Evolutionary conservation across 2,797 vertebrate genomes (phyloP), one percentile per base, ranked within the genome.

Genomic region (Chaetophractus vellerosus): DNA sequence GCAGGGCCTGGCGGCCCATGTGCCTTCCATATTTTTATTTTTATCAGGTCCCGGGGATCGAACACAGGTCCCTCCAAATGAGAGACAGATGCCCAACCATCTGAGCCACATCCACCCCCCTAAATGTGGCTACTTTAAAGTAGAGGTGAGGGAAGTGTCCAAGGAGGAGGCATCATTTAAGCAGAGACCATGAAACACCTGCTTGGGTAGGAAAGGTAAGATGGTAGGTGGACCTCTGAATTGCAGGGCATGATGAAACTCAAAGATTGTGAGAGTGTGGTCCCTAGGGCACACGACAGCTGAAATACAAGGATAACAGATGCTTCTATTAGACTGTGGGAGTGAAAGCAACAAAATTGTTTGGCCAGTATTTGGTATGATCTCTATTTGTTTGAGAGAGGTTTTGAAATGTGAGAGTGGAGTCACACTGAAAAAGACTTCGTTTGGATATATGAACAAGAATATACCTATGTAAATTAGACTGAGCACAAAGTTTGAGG

Each of bases 221-320:
- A 50, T 24, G 38, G 50, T 36, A 31, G 63, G 50, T 66, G 28
- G 41, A 72, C 71, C 57, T 81, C 1, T 48, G 55, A 28, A 21
- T 38, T 55, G 5, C 0, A 78, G 33, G 63, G 36, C 48, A 66
- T 64, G 82, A 69, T 59, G 52, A 90, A 90, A 83, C 68, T 52
- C 63, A 68, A 61, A 88, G 83, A 68, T 9, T 52, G 21, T 61
- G 26, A 79, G n/a, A 81, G 26, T 85, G 82, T 55, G 72, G 36
- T 33, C 23, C 52, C 18, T 7, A 78, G 61, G 81, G 63, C 68
- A 95, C 45, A 81, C 38, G 52, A 72, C 15, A 45, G 61, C 68
- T 82, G 48, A 84, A 78, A 72, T 94, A 91, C 18, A 75, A 90
- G 69, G 63, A 45, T 31, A 93, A 91, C 63, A 63, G 75, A 82